Percentiles rank a stretch among this genome's conserved stretches.
phyloP scores from a whole-genome alignment of 2,113 vertebrate genomes.

The Pseudonaja textilis region DNA sequence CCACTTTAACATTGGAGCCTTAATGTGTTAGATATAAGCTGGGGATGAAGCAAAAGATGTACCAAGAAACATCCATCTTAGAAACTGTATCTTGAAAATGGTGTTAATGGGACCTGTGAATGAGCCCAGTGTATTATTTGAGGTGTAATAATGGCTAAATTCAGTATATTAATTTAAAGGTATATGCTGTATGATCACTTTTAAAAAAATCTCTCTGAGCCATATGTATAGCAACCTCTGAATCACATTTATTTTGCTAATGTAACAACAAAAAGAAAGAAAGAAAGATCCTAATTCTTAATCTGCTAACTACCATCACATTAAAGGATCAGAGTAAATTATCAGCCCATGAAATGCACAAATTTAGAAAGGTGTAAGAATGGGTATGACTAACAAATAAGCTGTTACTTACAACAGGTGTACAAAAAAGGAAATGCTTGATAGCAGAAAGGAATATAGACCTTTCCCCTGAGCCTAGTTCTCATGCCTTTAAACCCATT shows the following conservation, averaged over 20 bases:
- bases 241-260: not conserved
- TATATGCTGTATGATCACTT: not conserved
- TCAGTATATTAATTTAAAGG: not conserved
- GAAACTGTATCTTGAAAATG: not conserved
- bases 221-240: not conserved
- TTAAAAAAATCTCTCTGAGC: not conserved
- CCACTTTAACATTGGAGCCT: not conserved
- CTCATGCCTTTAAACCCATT: not conserved
- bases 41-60: not conserved
- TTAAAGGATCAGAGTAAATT: not conserved
- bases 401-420: not conserved
- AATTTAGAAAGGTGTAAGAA: not conserved
- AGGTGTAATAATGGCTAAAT: not conserved
- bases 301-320: not conserved
- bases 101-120: not conserved
- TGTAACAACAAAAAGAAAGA: not conserved
- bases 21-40: not conserved
- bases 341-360: not conserved
- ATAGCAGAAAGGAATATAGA: not conserved
- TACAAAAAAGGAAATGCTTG: not conserved
- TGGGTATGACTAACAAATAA: not conserved
- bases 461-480: not conserved
- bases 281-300: not conserved
- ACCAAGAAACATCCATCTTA: not conserved
- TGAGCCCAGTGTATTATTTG: not conserved